These are phyloP conservation scores for Drosophila infuscata DNA, from an alignment of 2,888 invertebrate species.

Conservation along the genomic window DNA sequence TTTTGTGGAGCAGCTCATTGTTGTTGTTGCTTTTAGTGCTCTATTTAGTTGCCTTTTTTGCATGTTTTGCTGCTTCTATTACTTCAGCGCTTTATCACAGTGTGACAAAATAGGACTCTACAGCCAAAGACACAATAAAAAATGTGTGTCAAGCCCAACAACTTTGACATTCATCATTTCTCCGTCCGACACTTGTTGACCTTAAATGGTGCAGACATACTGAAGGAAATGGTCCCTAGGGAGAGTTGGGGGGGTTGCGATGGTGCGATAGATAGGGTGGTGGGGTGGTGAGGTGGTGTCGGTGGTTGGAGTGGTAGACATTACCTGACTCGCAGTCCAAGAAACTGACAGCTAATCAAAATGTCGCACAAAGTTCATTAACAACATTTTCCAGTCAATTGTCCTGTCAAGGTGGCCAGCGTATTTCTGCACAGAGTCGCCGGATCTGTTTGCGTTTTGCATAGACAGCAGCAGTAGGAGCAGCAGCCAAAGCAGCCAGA, in stretches of 20 bases:
- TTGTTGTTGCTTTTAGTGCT: conserved; percentile 15
- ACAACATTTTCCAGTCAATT: conserved; percentile 79
- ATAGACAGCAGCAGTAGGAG: conserved; percentile 38
- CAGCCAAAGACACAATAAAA: conserved; percentile 42
- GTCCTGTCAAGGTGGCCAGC: conserved; percentile 67
- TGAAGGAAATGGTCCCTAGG: neutral
- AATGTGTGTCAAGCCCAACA: conserved; percentile 68
- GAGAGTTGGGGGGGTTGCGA: neutral
- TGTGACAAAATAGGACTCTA: conserved; percentile 74
- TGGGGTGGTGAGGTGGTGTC: too few relatives aligned
- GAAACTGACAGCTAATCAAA: conserved; percentile 73
- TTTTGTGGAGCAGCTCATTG: conserved; percentile 24
- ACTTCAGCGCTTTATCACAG: conserved; percentile 73
- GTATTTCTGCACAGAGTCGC: conserved; percentile 47
- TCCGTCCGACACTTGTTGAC: conserved; percentile 72
- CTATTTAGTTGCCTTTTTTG: conserved; percentile 25
- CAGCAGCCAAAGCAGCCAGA: neutral
- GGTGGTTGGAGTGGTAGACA: neutral
- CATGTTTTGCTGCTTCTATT: conserved; percentile 31
- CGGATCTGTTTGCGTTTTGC: conserved; percentile 54
- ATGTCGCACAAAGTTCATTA: conserved; percentile 78
- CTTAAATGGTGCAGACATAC: conserved; percentile 41
- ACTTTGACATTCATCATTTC: conserved; percentile 77
- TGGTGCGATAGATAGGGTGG: neutral
- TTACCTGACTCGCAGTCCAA: conserved; percentile 30